A percentile compares a stretch with the other conserved stretches of the same genome.
Conservation (phyloP, 2,113 vertebrate species). For the Brienomyrus longianalis region DNA sequence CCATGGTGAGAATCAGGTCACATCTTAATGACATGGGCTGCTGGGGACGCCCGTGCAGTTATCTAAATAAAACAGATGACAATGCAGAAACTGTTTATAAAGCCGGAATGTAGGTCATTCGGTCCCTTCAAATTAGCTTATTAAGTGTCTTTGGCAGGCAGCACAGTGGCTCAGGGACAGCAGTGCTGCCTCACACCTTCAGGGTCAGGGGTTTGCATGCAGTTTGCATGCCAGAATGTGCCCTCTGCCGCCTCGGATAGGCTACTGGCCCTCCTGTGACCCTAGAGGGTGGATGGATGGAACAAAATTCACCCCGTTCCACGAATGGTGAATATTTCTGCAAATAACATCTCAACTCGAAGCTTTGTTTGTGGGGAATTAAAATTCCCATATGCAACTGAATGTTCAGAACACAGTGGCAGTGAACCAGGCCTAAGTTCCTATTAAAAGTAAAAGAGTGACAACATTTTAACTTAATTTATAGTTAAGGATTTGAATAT, state of each 20-base stretch:
- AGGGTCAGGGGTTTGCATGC: not conserved
- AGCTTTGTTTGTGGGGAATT: not conserved
- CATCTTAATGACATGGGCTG: not conserved
- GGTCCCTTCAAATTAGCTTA: not conserved
- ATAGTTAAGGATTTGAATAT: not conserved
- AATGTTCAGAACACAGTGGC: not conserved
- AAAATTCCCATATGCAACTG: not conserved
- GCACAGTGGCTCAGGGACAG: not conserved
- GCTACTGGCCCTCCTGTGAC: not conserved
- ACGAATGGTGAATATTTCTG: not conserved
- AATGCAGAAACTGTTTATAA: slow-evolving; percentile 1
- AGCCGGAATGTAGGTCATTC: not conserved
- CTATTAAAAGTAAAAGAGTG: not conserved
- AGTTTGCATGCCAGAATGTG: not conserved
- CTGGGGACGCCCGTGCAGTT: not conserved
- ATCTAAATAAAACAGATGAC: slow-evolving; percentile 10
- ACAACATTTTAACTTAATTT: not conserved
- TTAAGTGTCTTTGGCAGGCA: not conserved
- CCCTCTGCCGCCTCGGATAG: not conserved
- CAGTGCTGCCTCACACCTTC: not conserved
- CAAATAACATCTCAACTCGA: not conserved
- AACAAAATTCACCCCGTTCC: not conserved
- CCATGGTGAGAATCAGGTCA: not conserved
- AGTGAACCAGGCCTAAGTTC: not conserved
- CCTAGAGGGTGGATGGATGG: not conserved